Conservation (phyloP, 1,140 invertebrate species). For the Lepidurus couesii region DNA sequence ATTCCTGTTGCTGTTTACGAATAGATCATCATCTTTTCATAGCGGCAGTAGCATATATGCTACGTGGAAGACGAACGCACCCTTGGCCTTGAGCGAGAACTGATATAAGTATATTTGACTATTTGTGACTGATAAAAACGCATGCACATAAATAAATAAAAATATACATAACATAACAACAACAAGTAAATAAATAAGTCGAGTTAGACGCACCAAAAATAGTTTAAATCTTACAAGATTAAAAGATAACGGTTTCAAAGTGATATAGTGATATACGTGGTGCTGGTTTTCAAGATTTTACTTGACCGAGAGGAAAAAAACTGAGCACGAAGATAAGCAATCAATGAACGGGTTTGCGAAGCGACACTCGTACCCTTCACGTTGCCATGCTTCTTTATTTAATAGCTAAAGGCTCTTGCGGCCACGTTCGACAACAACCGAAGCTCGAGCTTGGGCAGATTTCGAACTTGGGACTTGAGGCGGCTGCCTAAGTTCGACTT, state of each 20-base stretch:
- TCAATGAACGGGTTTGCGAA: not conserved
- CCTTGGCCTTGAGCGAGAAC: not conserved
- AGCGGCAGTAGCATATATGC: not conserved
- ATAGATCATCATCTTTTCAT: not conserved
- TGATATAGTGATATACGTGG: not conserved
- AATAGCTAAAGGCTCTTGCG: not conserved
- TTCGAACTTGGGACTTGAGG: too few relatives aligned
- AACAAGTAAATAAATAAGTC: not conserved
- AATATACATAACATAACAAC: not conserved
- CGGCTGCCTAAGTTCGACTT: too few relatives aligned
- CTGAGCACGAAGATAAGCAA: not conserved
- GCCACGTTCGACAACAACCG: too few relatives aligned
- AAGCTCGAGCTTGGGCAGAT: too few relatives aligned
- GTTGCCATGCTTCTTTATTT: constrained; percentile 19
- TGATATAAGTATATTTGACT: not conserved
- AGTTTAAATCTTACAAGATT: not conserved
- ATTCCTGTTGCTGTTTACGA: not conserved
- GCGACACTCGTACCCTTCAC: not conserved
- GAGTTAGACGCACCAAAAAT: not conserved
- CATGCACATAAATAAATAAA: not conserved
- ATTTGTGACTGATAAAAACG: not conserved
- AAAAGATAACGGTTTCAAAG: not conserved
- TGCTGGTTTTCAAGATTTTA: not conserved
- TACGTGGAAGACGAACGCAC: not conserved
- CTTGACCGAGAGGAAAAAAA: not conserved